phyloP scores from a whole-genome alignment of 2,888 invertebrate species.

The Metallyticus violacea region DNA sequence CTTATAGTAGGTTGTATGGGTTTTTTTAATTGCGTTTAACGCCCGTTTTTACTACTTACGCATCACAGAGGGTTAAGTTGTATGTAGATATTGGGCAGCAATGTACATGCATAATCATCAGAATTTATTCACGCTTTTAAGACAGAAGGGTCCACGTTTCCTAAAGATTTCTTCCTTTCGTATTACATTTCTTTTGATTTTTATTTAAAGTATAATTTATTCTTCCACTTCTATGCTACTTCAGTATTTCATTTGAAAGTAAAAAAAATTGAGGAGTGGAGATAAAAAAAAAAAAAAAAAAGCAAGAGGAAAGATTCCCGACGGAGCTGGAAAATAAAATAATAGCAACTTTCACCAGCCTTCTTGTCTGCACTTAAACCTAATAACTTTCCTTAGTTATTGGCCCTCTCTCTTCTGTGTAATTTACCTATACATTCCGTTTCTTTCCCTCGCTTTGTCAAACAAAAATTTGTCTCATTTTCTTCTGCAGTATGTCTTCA shows the following conservation, averaged over 20 bases:
- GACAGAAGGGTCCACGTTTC: neutral
- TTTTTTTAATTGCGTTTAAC: too few species aligned
- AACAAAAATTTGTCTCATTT: neutral
- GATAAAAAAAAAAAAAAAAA: too few species aligned
- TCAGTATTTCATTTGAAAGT: neutral
- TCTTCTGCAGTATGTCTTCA: neutral
- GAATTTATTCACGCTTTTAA: neutral
- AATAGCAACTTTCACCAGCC: neutral
- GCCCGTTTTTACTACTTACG: too few species aligned
- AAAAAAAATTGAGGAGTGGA: neutral
- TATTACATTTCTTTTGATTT: neutral
- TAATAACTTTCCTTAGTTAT: neutral
- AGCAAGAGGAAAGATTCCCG: neutral
- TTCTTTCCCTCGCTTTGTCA: neutral
- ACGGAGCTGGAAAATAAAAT: neutral
- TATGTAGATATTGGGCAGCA: neutral
- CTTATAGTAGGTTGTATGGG: too few species aligned
- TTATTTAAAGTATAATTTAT: neutral
- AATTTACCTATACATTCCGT: neutral
- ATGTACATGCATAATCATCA: neutral
- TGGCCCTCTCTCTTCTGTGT: neutral
- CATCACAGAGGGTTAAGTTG: too few species aligned
- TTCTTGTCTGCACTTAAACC: neutral
- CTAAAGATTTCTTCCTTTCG: neutral
- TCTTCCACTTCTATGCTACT: neutral